These are phyloP conservation scores for Thamnophis sirtalis DNA, from an alignment of 2,113 vertebrate genomes.

Conservation along the genomic window DNA sequence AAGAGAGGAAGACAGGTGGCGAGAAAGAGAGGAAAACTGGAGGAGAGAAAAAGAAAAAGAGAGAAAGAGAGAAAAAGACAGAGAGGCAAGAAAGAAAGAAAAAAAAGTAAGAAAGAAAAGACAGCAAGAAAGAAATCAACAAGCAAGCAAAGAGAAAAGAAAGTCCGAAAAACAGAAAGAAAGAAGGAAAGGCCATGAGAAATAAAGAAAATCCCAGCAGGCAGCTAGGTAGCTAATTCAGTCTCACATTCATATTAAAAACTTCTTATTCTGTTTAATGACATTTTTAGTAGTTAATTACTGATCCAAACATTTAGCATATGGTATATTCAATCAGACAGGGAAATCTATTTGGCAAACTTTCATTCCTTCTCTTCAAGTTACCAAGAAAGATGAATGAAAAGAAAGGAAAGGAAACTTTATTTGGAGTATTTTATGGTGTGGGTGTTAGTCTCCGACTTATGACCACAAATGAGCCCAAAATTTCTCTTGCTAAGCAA, in stretches of 20 bases:
- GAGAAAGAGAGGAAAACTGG: too few species aligned
- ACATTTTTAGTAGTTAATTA: background rate
- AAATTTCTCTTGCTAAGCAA: background rate
- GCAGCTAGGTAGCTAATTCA: background rate
- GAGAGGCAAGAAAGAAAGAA: background rate
- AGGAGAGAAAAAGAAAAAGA: too few species aligned
- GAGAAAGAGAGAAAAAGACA: background rate
- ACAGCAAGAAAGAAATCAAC: background rate
- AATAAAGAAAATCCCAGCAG: background rate
- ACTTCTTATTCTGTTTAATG: background rate
- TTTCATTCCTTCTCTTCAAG: background rate
- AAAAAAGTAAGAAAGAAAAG: background rate
- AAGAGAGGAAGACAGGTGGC: accelerated
- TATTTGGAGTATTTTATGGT: background rate
- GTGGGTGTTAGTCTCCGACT: background rate
- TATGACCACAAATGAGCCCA: background rate
- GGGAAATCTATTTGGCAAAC: background rate
- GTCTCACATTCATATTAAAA: background rate
- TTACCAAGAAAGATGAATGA: background rate
- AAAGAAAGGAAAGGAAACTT: background rate
- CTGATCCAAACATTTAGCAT: background rate
- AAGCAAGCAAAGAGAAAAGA: background rate
- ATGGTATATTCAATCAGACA: background rate
- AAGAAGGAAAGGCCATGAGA: background rate
- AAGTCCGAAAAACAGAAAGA: background rate